A percentile compares a stretch with the other conserved stretches of the same genome.
Conservation (phyloP, 2,797 vertebrate genomes). For the Chromobotia macracanthus region DNA sequence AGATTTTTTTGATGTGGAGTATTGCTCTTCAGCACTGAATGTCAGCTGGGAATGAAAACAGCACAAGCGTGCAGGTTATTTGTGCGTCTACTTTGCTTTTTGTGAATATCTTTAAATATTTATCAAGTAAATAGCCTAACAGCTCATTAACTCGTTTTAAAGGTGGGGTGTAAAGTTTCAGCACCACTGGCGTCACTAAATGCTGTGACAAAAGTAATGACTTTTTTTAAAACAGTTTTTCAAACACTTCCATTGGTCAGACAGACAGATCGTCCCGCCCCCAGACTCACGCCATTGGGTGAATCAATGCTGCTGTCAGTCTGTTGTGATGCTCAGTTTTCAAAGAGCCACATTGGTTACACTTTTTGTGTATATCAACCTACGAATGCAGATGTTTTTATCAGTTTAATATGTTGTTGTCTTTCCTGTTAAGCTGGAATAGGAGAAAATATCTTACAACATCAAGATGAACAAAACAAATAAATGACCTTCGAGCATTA, state of each 20-base stretch:
- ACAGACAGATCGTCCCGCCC: background rate
- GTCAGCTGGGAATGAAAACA: background rate
- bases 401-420: background rate
- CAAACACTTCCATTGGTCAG: constrained; percentile 3
- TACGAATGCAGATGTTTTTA: background rate
- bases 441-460: background rate
- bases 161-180: background rate
- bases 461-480: constrained; percentile 6
- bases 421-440: background rate
- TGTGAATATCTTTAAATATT: background rate
- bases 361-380: background rate
- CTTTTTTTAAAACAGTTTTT: background rate
- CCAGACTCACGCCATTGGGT: background rate
- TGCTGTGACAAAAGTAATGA: background rate
- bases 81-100: background rate
- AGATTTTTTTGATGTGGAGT: background rate
- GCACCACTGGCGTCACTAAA: background rate
- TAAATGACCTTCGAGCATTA: constrained; percentile 2
- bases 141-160: background rate
- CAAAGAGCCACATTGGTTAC: background rate
- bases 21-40: background rate
- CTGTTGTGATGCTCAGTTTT: background rate
- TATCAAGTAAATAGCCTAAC: background rate
- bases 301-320: background rate
- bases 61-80: background rate